Percentiles rank a stretch among this genome's conserved stretches.
Evolutionary conservation across 2,888 invertebrate species (phyloP).

Genomic region (Cryptosula pallasiana): DNA sequence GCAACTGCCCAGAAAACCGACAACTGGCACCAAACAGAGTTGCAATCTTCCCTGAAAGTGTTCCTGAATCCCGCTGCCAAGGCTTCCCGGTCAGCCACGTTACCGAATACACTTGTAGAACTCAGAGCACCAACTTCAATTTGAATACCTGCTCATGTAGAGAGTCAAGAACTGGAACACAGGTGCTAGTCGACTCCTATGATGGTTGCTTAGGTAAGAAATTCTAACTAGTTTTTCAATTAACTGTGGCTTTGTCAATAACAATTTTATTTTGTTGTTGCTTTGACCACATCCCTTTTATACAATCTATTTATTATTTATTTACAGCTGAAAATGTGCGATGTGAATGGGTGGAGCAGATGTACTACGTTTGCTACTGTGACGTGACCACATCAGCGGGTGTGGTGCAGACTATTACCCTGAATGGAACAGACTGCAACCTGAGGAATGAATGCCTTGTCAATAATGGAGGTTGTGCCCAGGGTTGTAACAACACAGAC

Average conservation of each 20-base stretch:
- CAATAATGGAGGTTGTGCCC: slow-evolving; percentile 19
- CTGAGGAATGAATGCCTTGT: neutral
- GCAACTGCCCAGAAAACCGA: neutral
- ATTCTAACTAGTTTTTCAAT: too few species aligned
- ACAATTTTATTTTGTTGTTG: too few species aligned
- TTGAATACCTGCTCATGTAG: neutral
- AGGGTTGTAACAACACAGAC: neutral
- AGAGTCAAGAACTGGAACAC: neutral
- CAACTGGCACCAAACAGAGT: neutral
- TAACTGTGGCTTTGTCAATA: too few species aligned
- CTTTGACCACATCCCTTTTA: too few species aligned
- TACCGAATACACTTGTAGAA: neutral
- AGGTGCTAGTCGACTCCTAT: neutral
- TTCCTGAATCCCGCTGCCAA: neutral
- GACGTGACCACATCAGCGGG: neutral
- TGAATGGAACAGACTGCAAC: neutral
- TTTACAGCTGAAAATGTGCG: neutral
- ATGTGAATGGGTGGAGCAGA: neutral
- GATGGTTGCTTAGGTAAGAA: slow-evolving; percentile 5
- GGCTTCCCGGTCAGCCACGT: neutral
- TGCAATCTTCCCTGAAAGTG: neutral
- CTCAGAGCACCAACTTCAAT: neutral
- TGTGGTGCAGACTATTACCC: neutral
- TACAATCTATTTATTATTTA: too few species aligned
- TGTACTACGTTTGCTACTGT: slow-evolving; percentile 11